phyloP scores from a whole-genome alignment of 2,888 invertebrate species.

The Anorthoa munda region DNA sequence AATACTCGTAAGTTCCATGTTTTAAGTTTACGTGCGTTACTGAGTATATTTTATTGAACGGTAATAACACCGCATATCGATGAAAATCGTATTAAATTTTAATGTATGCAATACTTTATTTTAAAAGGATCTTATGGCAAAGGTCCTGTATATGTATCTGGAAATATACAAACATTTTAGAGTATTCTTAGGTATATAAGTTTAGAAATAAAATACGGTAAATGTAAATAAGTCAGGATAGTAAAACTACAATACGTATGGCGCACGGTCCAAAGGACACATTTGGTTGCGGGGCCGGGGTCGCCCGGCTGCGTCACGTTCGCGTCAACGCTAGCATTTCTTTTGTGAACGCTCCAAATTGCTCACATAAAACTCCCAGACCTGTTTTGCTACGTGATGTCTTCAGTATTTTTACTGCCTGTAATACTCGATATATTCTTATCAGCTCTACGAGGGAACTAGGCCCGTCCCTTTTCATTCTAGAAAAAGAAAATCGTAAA shows the following conservation, averaged over 20 bases:
- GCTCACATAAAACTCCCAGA: conserved; percentile 88
- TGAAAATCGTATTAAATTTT: conserved; percentile 50
- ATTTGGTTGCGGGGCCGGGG: conserved; percentile 69
- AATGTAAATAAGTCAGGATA: conserved; percentile 64
- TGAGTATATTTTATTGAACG: conserved; percentile 61
- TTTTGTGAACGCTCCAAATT: conserved; percentile 90
- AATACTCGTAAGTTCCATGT: conserved; percentile 75
- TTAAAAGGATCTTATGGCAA: conserved; percentile 20
- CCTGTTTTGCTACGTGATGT: conserved; percentile 88
- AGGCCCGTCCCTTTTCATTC: conserved; percentile 79
- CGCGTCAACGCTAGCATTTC: conserved; percentile 86
- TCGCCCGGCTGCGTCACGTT: conserved; percentile 80
- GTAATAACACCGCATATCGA: conserved; percentile 59
- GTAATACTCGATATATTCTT: conserved; percentile 87
- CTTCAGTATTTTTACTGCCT: conserved; percentile 86
- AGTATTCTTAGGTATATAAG: not conserved
- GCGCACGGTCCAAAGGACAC: conserved; percentile 62
- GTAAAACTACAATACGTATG: conserved; percentile 65
- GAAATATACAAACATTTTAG: not conserved
- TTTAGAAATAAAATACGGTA: conserved; percentile 47
- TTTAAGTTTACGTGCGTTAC: conserved; percentile 67
- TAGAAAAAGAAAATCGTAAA: conserved; percentile 84
- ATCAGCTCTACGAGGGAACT: conserved; percentile 80
- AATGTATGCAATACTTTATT: conserved; percentile 37
- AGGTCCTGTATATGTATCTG: not conserved